These are phyloP conservation scores for Byasa hedistus DNA, from an alignment of 2,888 invertebrate species.

Conservation along the genomic window DNA sequence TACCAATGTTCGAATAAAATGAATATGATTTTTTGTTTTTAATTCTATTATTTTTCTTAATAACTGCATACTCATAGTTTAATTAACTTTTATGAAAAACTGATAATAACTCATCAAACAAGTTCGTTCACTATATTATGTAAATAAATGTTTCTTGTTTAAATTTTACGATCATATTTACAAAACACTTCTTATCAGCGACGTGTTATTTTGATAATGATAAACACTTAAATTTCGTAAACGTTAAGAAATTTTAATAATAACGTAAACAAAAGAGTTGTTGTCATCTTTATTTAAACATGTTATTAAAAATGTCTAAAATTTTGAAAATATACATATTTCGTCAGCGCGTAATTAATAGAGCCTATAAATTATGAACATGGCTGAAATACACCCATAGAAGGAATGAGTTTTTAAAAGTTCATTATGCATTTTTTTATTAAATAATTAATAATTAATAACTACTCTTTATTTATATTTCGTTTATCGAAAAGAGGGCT, in stretches of 20 bases:
- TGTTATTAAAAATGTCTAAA: no score
- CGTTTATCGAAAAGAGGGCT: no score
- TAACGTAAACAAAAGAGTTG: background rate
- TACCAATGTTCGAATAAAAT: slow-evolving; percentile 15
- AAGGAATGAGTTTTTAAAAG: no score
- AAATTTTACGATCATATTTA: slow-evolving; percentile 6
- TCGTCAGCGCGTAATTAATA: no score
- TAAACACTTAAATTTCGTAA: slow-evolving; percentile 1
- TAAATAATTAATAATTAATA: no score
- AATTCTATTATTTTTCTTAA: slow-evolving; percentile 4
- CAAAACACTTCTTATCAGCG: slow-evolving; percentile 20
- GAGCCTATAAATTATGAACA: no score
- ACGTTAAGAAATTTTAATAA: background rate
- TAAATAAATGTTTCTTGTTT: slow-evolving; percentile 8
- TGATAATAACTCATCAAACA: background rate
- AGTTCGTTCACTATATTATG: slow-evolving; percentile 14
- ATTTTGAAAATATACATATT: no score
- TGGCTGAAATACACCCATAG: no score
- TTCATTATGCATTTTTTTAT: no score
- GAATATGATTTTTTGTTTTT: slow-evolving; percentile 1
- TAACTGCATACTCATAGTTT: slow-evolving; percentile 1
- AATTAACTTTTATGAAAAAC: background rate
- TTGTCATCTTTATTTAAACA: background rate
- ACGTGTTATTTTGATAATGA: slow-evolving; percentile 7
- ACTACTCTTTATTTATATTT: no score